phyloP scores from a whole-genome alignment of 2,797 vertebrate species.

The Aselliscus stoliczkanus region DNA sequence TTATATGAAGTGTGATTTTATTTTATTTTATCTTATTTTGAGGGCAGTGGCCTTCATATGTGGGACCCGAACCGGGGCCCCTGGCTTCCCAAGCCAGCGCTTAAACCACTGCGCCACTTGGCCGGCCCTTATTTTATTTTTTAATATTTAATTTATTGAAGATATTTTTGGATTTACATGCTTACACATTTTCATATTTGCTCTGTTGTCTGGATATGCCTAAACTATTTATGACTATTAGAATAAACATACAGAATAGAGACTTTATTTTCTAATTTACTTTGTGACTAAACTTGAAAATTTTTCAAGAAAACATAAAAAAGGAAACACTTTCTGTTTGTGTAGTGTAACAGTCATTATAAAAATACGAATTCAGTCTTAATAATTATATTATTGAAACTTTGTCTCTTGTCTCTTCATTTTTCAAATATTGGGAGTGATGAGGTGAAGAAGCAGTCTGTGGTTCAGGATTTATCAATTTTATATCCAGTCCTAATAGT shows the following conservation, averaged over 20 bases:
- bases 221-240: background rate
- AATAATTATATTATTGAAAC: background rate
- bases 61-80: no score
- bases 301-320: background rate
- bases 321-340: background rate
- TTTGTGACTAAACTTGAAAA: background rate
- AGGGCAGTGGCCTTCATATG: no score
- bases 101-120: no score
- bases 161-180: background rate
- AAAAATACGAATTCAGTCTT: background rate
- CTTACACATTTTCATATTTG: background rate
- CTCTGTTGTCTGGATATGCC: background rate
- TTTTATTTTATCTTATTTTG: no score
- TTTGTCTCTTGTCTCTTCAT: background rate
- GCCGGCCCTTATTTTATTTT: background rate
- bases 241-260: background rate
- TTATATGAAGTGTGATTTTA: background rate
- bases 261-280: background rate
- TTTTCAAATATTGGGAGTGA: background rate
- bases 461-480: background rate
- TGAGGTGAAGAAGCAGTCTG: background rate
- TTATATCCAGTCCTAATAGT: background rate
- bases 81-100: no score
- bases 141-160: background rate
- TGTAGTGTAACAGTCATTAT: background rate